phyloP scores from a whole-genome alignment of 2,113 vertebrate species.

The Halcyon malimbica region DNA sequence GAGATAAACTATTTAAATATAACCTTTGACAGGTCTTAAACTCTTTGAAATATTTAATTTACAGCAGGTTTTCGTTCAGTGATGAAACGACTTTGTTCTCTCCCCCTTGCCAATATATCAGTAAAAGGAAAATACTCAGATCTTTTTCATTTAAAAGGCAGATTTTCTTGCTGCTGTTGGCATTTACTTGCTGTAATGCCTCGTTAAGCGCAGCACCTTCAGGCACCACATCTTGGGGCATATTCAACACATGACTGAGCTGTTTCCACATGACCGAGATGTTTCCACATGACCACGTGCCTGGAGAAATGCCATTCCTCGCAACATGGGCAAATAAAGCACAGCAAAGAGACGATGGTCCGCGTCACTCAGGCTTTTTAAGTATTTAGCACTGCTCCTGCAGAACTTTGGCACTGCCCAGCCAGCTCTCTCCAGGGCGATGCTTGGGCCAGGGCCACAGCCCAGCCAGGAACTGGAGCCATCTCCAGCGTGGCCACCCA shows the following conservation, averaged over 20 bases:
- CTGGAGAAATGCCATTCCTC: background rate
- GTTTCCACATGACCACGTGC: accelerated
- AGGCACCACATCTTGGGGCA: accelerated
- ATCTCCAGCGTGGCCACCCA: background rate
- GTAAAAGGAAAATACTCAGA: background rate
- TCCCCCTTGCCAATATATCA: too few species aligned
- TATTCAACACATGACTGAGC: background rate
- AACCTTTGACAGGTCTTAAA: background rate
- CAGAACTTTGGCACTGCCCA: background rate
- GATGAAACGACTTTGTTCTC: background rate
- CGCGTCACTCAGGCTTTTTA: background rate
- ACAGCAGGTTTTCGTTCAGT: background rate
- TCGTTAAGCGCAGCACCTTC: background rate
- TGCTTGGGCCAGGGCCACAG: background rate
- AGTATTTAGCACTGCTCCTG: background rate
- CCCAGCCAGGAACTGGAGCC: background rate
- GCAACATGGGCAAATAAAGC: accelerated
- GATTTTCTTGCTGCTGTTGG: background rate
- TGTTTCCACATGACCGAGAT: background rate
- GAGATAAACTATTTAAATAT: background rate
- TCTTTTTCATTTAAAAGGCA: background rate
- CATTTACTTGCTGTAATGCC: background rate
- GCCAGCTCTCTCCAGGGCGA: background rate
- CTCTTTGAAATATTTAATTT: background rate
- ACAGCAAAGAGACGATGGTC: accelerated